A percentile compares a stretch with the other conserved stretches of the same genome.
phyloP scores from a whole-genome alignment of 2,113 vertebrate genomes.

The Pachyramphus minor region DNA sequence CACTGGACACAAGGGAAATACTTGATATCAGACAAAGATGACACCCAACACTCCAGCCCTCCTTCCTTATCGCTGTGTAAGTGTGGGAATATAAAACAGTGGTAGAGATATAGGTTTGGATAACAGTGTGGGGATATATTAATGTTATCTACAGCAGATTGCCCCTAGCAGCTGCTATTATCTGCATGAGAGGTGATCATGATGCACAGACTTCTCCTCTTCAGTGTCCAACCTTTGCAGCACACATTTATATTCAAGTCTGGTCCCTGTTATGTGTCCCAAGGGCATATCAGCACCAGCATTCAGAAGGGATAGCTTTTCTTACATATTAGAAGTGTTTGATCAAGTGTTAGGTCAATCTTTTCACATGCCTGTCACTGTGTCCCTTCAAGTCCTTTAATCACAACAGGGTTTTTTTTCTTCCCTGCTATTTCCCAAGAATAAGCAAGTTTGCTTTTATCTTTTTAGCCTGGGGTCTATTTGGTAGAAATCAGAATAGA shows the following conservation, averaged over 20 bases:
- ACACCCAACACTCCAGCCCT: background rate
- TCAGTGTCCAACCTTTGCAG: background rate
- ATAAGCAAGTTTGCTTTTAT: background rate
- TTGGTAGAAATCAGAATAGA: background rate
- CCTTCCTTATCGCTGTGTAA: background rate
- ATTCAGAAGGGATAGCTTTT: background rate
- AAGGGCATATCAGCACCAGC: background rate
- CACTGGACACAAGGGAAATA: background rate
- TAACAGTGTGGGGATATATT: background rate
- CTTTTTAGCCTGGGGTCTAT: background rate
- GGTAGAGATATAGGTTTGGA: background rate
- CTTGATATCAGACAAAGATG: background rate
- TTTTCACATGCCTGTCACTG: background rate
- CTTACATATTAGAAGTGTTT: background rate
- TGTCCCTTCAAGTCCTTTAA: background rate
- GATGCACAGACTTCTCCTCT: background rate
- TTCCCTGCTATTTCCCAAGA: background rate
- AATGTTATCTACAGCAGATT: background rate
- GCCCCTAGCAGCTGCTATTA: background rate
- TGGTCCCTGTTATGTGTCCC: background rate
- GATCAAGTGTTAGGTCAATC: slow-evolving; percentile 4
- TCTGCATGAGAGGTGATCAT: background rate
- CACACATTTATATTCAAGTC: background rate
- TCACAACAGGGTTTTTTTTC: background rate
- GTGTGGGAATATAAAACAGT: background rate